Evolutionary conservation across 2,113 vertebrate species (phyloP).

Genomic region (Hymenochirus boettgeri): DNA sequence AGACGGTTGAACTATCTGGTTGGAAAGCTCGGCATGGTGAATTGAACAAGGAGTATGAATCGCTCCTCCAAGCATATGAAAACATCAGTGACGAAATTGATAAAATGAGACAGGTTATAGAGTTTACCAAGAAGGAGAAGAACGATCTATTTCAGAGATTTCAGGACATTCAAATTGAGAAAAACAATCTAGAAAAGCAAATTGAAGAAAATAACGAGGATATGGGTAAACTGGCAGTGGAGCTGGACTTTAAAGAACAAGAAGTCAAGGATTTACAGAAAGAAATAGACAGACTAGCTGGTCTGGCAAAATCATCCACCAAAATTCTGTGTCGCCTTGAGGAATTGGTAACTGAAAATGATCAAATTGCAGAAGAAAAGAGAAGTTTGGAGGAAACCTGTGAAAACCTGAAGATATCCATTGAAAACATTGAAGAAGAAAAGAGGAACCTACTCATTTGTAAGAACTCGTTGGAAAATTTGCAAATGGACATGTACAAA

Average conservation of each 20-base stretch:
- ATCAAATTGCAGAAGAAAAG: slow-evolving; percentile 58
- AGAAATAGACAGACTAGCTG: slow-evolving; percentile 58
- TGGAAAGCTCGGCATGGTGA: slow-evolving; percentile 79
- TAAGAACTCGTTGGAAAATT: slow-evolving; percentile 57
- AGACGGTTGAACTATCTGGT: slow-evolving; percentile 75
- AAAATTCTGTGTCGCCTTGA: slow-evolving; percentile 46
- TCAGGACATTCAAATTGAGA: slow-evolving; percentile 59
- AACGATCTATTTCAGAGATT: slow-evolving; percentile 65
- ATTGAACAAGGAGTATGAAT: slow-evolving; percentile 81
- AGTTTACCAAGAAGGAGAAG: slow-evolving; percentile 69
- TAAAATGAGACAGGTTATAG: slow-evolving; percentile 77
- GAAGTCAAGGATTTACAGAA: slow-evolving; percentile 63
- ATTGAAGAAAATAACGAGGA: slow-evolving; percentile 57
- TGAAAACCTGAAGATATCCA: slow-evolving; percentile 53
- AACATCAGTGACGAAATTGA: slow-evolving; percentile 80
- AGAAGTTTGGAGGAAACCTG: slow-evolving; percentile 54
- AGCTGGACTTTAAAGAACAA: slow-evolving; percentile 59
- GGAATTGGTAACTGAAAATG: slow-evolving; percentile 57
- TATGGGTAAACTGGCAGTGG: slow-evolving; percentile 59
- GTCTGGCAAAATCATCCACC: slow-evolving; percentile 49
- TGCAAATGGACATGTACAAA: slow-evolving; percentile 56
- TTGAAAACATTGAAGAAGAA: slow-evolving; percentile 59
- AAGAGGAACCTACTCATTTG: slow-evolving; percentile 56
- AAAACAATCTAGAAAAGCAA: slow-evolving; percentile 54
- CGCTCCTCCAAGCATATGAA: slow-evolving; percentile 77